phyloP scores from a whole-genome alignment of 1,140 invertebrate genomes.

The Philopotamus ludificatus region DNA sequence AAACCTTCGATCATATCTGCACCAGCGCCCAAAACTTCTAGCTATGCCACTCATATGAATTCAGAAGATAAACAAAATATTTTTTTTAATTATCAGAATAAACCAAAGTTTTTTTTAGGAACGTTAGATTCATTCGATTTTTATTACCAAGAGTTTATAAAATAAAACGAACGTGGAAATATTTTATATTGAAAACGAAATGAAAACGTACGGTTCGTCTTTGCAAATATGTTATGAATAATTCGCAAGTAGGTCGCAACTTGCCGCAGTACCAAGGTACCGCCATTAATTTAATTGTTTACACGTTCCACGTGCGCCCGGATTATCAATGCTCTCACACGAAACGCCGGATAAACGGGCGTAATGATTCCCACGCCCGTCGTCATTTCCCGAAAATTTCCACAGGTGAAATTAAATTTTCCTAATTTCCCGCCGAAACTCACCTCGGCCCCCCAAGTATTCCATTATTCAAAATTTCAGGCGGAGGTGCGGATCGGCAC shows the following conservation, averaged over 20 bases:
- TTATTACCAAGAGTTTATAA: no score
- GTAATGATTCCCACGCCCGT: constrained; percentile 9
- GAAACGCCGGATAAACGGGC: constrained; percentile 20
- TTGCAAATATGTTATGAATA: no score
- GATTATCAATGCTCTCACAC: constrained; percentile 26
- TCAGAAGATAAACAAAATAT: no score
- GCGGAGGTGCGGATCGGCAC: background rate
- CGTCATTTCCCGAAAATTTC: constrained; percentile 22
- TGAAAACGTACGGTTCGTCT: background rate
- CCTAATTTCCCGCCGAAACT: constrained; percentile 4
- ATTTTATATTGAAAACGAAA: background rate
- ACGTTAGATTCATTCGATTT: no score
- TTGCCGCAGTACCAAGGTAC: background rate
- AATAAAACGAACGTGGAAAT: background rate
- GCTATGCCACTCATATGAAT: no score
- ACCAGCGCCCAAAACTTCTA: no score
- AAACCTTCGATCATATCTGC: no score
- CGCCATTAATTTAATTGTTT: constrained; percentile 29
- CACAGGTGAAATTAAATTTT: constrained; percentile 23
- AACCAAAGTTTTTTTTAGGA: no score
- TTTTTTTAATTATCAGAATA: no score
- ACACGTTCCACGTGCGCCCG: constrained; percentile 1
- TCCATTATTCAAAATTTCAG: constrained; percentile 25
- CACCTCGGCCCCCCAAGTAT: background rate
- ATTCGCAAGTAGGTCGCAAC: background rate